Conservation (phyloP, 2,888 invertebrate genomes). For the Leptinotarsa tumamoca region DNA sequence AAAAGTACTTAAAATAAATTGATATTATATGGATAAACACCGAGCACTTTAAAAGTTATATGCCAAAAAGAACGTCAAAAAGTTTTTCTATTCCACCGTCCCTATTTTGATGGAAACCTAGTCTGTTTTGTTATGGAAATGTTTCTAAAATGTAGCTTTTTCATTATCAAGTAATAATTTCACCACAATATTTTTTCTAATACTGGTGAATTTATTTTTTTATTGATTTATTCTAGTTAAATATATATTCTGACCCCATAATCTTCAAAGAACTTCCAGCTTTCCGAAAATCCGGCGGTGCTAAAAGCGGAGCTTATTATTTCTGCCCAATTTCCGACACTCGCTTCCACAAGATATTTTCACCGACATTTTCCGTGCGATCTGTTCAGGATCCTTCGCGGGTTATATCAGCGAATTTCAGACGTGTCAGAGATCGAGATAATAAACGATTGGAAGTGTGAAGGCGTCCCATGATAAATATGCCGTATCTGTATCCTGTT, state of each 20-base stretch:
- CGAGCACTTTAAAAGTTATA: no score
- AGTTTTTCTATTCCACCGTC: no score
- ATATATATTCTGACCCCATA: not conserved
- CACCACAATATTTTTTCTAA: no score
- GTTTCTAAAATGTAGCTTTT: no score
- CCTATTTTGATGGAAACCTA: no score
- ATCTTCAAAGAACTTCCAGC: not conserved
- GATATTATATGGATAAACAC: no score
- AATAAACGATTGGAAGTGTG: conserved; percentile 29
- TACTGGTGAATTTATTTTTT: no score
- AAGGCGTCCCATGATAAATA: conserved; percentile 34
- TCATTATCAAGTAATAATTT: no score
- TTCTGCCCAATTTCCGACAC: conserved; percentile 2
- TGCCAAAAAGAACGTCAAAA: no score
- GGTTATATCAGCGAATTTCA: conserved; percentile 10
- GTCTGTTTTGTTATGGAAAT: no score
- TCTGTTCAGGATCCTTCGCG: conserved; percentile 18
- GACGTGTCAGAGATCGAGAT: conserved; percentile 29
- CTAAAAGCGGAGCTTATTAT: conserved; percentile 6
- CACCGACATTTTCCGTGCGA: not conserved
- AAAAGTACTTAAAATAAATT: no score
- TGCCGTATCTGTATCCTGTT: conserved; percentile 30
- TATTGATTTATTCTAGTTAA: no score
- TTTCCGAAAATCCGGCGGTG: not conserved
- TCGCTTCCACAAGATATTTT: not conserved